These are phyloP conservation scores for Polydrusus cervinus DNA, from an alignment of 2,888 invertebrate genomes.

Conservation along the genomic window DNA sequence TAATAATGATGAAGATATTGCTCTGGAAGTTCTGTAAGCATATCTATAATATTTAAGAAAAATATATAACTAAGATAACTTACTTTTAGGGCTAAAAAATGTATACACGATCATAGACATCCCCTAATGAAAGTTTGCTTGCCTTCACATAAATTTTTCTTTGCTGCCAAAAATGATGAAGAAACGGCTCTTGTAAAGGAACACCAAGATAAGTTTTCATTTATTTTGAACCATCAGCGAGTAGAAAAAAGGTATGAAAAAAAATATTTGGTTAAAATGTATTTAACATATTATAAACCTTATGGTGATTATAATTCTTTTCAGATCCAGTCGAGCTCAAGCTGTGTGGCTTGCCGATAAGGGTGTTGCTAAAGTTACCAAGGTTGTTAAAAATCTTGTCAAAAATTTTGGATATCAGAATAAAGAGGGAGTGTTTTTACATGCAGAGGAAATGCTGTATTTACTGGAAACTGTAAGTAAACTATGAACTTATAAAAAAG, in stretches of 20 bases:
- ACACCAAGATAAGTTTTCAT: constrained; percentile 58
- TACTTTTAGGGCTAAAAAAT: constrained; percentile 60
- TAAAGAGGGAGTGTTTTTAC: constrained; percentile 68
- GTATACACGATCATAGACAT: constrained; percentile 64
- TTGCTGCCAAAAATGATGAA: constrained; percentile 54
- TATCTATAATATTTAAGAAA: not conserved
- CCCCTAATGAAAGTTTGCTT: constrained; percentile 62
- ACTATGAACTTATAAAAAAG: not conserved
- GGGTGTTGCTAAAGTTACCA: constrained; percentile 61
- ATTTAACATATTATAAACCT: too few relatives aligned
- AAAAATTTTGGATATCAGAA: constrained; percentile 66
- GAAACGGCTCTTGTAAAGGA: constrained; percentile 54
- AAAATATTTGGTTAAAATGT: not conserved
- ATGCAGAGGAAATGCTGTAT: constrained; percentile 80
- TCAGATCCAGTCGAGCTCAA: constrained; percentile 63
- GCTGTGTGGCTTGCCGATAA: constrained; percentile 63
- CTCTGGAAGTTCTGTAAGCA: constrained; percentile 2
- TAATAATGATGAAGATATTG: not conserved
- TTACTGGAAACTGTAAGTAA: constrained; percentile 78
- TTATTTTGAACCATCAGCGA: constrained; percentile 58
- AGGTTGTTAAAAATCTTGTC: constrained; percentile 61
- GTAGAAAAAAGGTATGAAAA: constrained; percentile 64
- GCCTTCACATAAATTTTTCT: constrained; percentile 61
- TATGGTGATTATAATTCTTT: not conserved
- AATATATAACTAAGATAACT: not conserved